Base-by-base conservation (phyloP, 2,113 vertebrate genomes). In the Amphiprion percula region DNA sequence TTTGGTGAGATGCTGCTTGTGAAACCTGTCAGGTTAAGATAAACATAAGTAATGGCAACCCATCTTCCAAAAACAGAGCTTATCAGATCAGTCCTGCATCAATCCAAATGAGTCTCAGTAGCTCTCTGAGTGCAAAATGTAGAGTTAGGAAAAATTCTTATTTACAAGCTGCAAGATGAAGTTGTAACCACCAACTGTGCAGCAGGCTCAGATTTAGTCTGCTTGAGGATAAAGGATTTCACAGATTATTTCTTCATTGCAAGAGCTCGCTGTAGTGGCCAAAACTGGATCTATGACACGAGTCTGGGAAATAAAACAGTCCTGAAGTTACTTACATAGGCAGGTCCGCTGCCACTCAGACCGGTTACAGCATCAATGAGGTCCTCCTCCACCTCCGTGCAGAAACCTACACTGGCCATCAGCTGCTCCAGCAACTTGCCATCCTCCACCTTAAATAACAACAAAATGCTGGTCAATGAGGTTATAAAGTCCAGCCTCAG, bases 341-440 rank as follows among this genome's bases (percentile, higher is more conserved):
- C 98, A 5, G 98, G 98, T 37, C 98, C 97, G 3, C 98, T 99
- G 89, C 98, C 98, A 14, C 98, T 99, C 80, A 99, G 96, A 54
- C 98, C 98, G 0, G 98, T 99, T 39, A 99, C 97, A 0, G 98
- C 97, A 3, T 99, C 97, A 0, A 99, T 99, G 52, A 99, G 95
- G 88, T 99, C 98, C 91, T 99, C 98, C 74, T 99, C 98, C 91
- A 99, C 98, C 81, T 99, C 98, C 0, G 96, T 97, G 91, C 98
- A 99, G 94, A 95, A 99, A 74, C 98, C 98, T 23, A 99, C 98
- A 0, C 97, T 99, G 88, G 93, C 92, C 98, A 99, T 99, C 75
- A 99, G 94, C 65, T 99, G 97, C 80, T 99, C 98, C 91, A 99
- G 84, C 4, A 99, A 95, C 71, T 94, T 94, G 17, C 97, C 96